A percentile compares a stretch with the other conserved stretches of the same genome.
Evolutionary conservation across 2,888 invertebrate genomes (phyloP).

Genomic region (Xestia rhomboidea): DNA sequence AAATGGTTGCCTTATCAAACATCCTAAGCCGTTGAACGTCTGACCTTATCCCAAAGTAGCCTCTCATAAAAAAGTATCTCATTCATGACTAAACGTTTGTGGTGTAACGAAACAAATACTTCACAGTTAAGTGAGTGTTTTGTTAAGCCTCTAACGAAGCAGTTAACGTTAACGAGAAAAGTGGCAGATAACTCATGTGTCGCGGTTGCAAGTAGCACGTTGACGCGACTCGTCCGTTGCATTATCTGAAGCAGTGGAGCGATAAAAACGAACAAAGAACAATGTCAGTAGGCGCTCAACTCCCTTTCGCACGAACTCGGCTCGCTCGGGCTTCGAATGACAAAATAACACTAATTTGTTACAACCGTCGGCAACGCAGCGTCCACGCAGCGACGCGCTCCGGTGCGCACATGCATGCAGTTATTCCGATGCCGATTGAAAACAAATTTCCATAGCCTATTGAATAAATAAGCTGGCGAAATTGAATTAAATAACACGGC

Average conservation of each 20-base stretch:
- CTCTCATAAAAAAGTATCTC: slow-evolving; percentile 57
- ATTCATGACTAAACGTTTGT: slow-evolving; percentile 61
- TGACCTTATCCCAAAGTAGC: slow-evolving; percentile 60
- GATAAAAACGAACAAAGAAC: slow-evolving; percentile 90
- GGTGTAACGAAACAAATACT: slow-evolving; percentile 76
- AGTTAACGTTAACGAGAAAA: slow-evolving; percentile 86
- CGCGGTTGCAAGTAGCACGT: slow-evolving; percentile 74
- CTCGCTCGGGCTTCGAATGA: slow-evolving; percentile 82
- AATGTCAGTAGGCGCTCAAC: slow-evolving; percentile 86
- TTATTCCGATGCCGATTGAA: slow-evolving; percentile 78
- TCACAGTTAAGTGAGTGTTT: slow-evolving; percentile 79
- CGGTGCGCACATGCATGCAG: slow-evolving; percentile 80
- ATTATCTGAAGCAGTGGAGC: slow-evolving; percentile 88
- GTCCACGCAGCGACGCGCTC: slow-evolving; percentile 76
- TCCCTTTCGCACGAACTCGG: slow-evolving; percentile 88
- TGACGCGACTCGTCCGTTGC: slow-evolving; percentile 77
- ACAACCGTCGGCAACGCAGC: slow-evolving; percentile 74
- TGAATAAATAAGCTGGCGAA: slow-evolving; percentile 84
- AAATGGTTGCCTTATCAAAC: slow-evolving; percentile 54
- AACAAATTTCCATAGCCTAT: slow-evolving; percentile 81
- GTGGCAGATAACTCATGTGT: slow-evolving; percentile 86
- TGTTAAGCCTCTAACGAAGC: slow-evolving; percentile 79
- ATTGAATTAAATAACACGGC: slow-evolving; percentile 78
- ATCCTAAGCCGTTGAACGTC: slow-evolving; percentile 42
- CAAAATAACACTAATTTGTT: slow-evolving; percentile 86